Conservation (phyloP, 2,888 invertebrate genomes). For the Luffia ferchaultella region DNA sequence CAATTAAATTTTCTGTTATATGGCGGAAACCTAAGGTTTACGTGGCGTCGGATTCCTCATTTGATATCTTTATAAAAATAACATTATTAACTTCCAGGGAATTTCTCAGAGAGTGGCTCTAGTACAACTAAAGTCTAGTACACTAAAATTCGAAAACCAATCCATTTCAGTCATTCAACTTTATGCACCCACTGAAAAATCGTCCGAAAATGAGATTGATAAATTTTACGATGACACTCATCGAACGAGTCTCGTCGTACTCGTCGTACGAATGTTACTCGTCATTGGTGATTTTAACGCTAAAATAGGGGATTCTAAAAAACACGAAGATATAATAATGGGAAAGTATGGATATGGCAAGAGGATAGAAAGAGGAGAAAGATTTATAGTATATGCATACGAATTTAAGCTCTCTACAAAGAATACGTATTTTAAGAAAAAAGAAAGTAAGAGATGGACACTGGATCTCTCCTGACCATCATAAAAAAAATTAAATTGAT, state of each 20-base stretch:
- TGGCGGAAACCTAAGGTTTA: not conserved
- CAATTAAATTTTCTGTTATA: not conserved
- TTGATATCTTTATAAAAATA: not conserved
- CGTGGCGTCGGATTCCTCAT: too few relatives aligned
- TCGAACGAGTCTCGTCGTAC: too few relatives aligned
- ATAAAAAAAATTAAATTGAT: constrained; percentile 9
- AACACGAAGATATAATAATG: constrained; percentile 6
- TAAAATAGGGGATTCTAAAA: constrained; percentile 7
- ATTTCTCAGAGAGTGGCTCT: not conserved
- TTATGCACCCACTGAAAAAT: not conserved
- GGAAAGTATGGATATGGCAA: constrained; percentile 9
- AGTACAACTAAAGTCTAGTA: not conserved
- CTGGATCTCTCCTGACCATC: constrained; percentile 10
- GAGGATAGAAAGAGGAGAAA: constrained; percentile 6
- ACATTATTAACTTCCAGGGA: not conserved
- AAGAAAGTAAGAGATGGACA: constrained; percentile 7
- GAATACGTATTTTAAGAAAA: constrained; percentile 10
- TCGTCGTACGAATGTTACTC: too few relatives aligned
- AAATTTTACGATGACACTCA: not conserved
- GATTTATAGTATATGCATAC: constrained; percentile 4
- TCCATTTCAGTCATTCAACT: not conserved
- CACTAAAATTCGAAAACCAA: not conserved
- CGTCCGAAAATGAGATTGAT: not conserved
- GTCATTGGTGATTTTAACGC: not conserved
- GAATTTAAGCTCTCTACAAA: constrained; percentile 8